Percentiles rank a stretch among this genome's conserved stretches.
Evolutionary conservation across 2,888 invertebrate genomes (phyloP).

Genomic region (Papilio protenor): DNA sequence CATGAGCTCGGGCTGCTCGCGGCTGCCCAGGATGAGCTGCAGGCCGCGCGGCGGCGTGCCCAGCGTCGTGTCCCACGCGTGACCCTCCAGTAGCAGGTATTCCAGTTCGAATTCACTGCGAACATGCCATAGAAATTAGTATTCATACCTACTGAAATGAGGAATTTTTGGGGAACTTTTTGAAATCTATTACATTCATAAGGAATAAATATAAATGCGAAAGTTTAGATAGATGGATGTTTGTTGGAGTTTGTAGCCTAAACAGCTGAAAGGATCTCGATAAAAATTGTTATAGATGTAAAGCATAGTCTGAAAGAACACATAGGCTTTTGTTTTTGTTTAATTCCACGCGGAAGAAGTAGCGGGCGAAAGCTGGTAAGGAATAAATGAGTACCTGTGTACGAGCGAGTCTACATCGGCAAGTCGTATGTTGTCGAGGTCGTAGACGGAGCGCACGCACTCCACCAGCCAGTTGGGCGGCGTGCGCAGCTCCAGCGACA

Average conservation of each 20-base stretch:
- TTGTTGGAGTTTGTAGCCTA: too few relatives aligned
- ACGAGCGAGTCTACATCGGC: slow-evolving; percentile 95
- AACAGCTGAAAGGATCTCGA: too few relatives aligned
- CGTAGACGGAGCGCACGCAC: slow-evolving; percentile 95
- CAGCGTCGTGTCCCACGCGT: slow-evolving; percentile 96
- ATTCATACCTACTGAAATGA: neutral
- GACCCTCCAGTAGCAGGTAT: slow-evolving; percentile 96
- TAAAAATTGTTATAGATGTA: too few relatives aligned
- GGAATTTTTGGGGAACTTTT: neutral
- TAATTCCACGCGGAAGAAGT: too few relatives aligned
- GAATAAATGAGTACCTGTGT: slow-evolving; percentile 85
- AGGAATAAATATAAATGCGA: too few relatives aligned
- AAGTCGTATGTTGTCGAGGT: slow-evolving; percentile 98
- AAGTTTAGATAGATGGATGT: too few relatives aligned
- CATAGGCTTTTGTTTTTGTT: too few relatives aligned
- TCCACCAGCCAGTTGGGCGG: slow-evolving; percentile 99
- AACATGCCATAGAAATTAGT: neutral
- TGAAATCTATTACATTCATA: too few relatives aligned
- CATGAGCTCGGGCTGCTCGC: slow-evolving; percentile 89
- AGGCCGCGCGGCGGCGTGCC: slow-evolving; percentile 98
- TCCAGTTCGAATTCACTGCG: slow-evolving; percentile 97
- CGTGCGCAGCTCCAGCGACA: slow-evolving; percentile 91
- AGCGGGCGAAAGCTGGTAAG: neutral
- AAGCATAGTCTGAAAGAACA: too few relatives aligned
- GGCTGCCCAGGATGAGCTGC: slow-evolving; percentile 97